Evolutionary conservation across 2,113 vertebrate species (phyloP).

Genomic region (Rhadina sibilatrix): DNA sequence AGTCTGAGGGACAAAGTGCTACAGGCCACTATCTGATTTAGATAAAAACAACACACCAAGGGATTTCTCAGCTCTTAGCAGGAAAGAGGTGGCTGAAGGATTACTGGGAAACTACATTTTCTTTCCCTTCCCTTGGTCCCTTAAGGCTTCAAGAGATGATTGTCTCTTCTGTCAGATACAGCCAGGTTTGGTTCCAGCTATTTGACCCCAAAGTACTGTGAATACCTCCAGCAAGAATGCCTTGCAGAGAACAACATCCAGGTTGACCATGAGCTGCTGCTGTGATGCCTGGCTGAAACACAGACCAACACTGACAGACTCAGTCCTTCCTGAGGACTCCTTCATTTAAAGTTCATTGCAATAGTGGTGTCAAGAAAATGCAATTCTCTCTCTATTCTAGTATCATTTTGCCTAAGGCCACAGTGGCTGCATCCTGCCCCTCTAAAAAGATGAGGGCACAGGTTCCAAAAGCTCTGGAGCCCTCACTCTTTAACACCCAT

Average conservation of each 20-base stretch:
- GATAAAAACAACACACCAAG: constrained; percentile 7
- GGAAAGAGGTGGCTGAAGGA: background rate
- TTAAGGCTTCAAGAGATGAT: background rate
- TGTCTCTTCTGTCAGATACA: background rate
- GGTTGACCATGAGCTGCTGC: background rate
- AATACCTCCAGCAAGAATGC: background rate
- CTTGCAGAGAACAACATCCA: background rate
- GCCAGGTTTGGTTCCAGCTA: background rate
- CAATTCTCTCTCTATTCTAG: background rate
- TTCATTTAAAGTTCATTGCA: background rate
- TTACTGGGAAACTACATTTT: background rate
- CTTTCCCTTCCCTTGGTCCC: background rate
- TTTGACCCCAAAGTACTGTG: background rate
- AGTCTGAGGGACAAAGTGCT: background rate
- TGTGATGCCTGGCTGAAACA: background rate
- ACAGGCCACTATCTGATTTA: background rate
- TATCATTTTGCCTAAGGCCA: background rate
- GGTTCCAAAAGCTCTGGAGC: background rate
- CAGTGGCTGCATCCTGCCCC: background rate
- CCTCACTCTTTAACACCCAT: background rate
- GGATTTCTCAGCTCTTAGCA: background rate
- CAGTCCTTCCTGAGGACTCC: background rate
- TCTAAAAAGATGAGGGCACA: background rate
- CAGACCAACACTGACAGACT: background rate
- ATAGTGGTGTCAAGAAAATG: background rate